Conservation (phyloP, 2,888 invertebrate genomes). For the Tetrapedia diversipes region DNA sequence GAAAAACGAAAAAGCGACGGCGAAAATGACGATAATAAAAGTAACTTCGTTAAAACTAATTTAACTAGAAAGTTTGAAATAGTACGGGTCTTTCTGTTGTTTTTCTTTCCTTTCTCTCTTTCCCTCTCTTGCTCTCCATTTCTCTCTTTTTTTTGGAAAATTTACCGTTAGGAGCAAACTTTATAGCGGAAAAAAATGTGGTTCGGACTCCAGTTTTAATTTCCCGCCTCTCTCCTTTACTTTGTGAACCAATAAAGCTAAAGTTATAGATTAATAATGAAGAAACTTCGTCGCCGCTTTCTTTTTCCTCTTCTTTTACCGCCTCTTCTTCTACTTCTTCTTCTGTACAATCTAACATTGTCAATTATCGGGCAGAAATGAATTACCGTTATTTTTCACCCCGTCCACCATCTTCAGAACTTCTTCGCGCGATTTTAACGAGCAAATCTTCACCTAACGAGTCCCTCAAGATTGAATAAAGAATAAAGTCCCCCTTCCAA, state of each 20-base stretch:
- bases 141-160: slow-evolving; percentile 31
- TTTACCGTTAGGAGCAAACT: slow-evolving; percentile 40
- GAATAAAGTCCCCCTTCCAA: slow-evolving; percentile 17
- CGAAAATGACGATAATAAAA: slow-evolving; percentile 52
- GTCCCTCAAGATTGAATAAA: slow-evolving; percentile 23
- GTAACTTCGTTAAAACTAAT: slow-evolving; percentile 58
- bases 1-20: slow-evolving; percentile 19
- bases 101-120: background rate
- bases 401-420: slow-evolving; percentile 15
- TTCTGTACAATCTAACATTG: slow-evolving; percentile 46
- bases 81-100: slow-evolving; percentile 39
- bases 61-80: slow-evolving; percentile 46
- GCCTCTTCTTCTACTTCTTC: background rate
- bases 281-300: slow-evolving; percentile 37
- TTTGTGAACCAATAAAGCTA: slow-evolving; percentile 57
- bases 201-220: slow-evolving; percentile 49
- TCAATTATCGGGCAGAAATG: slow-evolving; percentile 56
- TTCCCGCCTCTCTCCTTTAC: slow-evolving; percentile 49
- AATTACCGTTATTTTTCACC: slow-evolving; percentile 55
- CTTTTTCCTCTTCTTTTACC: background rate
- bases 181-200: slow-evolving; percentile 49
- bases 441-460: slow-evolving; percentile 38
- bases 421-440: slow-evolving; percentile 50
- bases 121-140: background rate
- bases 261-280: slow-evolving; percentile 60